Conservation (phyloP, 2,113 vertebrate genomes). For the Ictidomys tridecemlineatus region DNA sequence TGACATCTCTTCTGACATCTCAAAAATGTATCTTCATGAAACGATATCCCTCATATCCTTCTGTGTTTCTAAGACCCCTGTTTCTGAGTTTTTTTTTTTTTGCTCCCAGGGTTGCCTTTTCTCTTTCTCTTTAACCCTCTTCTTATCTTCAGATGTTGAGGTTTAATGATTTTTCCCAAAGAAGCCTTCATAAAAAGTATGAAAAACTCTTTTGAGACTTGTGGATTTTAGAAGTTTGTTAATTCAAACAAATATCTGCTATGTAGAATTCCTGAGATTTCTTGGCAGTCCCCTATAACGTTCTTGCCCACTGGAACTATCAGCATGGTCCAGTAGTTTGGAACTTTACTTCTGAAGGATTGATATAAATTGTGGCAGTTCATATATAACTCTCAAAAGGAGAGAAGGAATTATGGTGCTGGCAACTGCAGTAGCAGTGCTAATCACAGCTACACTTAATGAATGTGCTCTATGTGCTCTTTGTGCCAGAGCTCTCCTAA, state of each 20-base stretch:
- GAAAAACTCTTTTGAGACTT: not conserved
- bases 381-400: not conserved
- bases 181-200: not conserved
- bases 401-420: not conserved
- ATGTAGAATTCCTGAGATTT: not conserved
- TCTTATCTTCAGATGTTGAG: not conserved
- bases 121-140: not conserved
- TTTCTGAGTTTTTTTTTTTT: not conserved
- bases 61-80: not conserved
- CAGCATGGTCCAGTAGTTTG: not conserved
- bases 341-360: not conserved
- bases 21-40: not conserved
- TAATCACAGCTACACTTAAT: not conserved
- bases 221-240: conserved; percentile 51
- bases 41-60: not conserved
- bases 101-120: not conserved
- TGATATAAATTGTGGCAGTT: not conserved
- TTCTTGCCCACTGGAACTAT: not conserved
- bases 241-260: not conserved
- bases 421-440: no score
- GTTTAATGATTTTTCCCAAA: conserved; percentile 1
- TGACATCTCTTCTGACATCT: not conserved
- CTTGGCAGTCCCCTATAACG: not conserved
- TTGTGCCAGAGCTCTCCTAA: not conserved
- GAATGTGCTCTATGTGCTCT: not conserved